Evolutionary conservation across 2,113 vertebrate genomes (phyloP), one percentile per base, ranked within the genome.

Genomic region (Nyctereutes procyonoides): DNA sequence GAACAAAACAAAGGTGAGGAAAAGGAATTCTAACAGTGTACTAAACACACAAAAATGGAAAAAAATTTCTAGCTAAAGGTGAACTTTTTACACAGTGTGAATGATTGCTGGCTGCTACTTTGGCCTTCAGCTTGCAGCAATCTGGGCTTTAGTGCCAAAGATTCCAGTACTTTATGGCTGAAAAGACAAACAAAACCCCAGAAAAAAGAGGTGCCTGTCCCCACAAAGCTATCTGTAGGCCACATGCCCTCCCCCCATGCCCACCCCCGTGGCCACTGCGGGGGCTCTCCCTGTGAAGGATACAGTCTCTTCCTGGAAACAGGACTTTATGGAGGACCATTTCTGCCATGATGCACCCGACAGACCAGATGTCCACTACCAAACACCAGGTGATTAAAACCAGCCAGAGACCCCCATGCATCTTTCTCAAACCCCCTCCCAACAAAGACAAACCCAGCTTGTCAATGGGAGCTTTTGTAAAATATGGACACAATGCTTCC

Each of bases 321-420:
- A 99, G 98, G 98, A 99, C 99, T 98, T 99, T 99, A 98, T 99
- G 99, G 98, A 99, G 99, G 98, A 99, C 99, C 99, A 99, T 99
- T 99, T 99, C 99, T 98, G 99, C 99, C 99, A 99, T 99, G 98
- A 99, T 99, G 98, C 99, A 99, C 98, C 99, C 99, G 98, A 99
- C 99, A 98, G 99, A 99, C 99, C 99, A 99, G 98, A 99, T 99
- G 99, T 99, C 99, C 99, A 99, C 99, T 99, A 99, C 98, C 98
- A 99, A 98, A 98, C 92, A 98, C 98, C 98, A 98, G 98, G 98
- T 98, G 96, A 98, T 99, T 98, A 98, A 97, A 97, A 95, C 85
- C 85, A 96, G 97, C 95, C 43, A 17, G 56, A 89, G 38, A 91
- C 86, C 17, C 48, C 81, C 38, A 20, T 8, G 15, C 5, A 6